phyloP scores from a whole-genome alignment of 2,888 invertebrate species.

The Callimorpha dominula region DNA sequence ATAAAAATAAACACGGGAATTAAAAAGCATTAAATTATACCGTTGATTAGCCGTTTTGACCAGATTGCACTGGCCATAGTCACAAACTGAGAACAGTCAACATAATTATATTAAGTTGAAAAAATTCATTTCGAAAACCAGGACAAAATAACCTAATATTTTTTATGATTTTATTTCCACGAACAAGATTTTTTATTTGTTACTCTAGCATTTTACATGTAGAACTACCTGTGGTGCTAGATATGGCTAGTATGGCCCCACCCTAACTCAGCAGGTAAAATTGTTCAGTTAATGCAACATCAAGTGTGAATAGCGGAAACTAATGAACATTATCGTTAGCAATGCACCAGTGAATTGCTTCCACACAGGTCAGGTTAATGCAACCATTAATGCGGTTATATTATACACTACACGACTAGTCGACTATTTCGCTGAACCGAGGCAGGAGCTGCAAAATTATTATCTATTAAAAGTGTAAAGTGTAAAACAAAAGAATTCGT shows the following conservation, averaged over 20 bases:
- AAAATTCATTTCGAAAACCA: too few species aligned
- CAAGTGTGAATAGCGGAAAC: constrained; percentile 30
- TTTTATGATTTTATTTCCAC: too few species aligned
- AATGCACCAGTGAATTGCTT: constrained; percentile 37
- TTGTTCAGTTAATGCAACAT: constrained; percentile 32
- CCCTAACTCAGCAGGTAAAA: constrained; percentile 8
- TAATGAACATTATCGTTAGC: constrained; percentile 52
- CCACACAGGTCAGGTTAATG: constrained; percentile 38
- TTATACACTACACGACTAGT: background rate
- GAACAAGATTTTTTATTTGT: too few species aligned
- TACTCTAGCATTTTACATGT: background rate
- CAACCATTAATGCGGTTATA: background rate
- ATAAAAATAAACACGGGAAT: too few species aligned
- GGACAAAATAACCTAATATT: too few species aligned
- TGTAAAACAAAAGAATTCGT: too few species aligned
- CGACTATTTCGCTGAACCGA: background rate
- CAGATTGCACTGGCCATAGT: too few species aligned
- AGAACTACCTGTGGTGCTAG: background rate
- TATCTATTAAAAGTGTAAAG: too few species aligned
- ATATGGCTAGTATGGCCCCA: background rate
- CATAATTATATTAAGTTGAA: too few species aligned
- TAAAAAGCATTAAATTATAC: too few species aligned
- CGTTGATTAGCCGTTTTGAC: too few species aligned
- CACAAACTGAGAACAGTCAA: too few species aligned
- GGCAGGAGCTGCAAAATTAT: background rate